phyloP scores from a whole-genome alignment of 2,888 invertebrate genomes.

The Muschampia plurimacula region DNA sequence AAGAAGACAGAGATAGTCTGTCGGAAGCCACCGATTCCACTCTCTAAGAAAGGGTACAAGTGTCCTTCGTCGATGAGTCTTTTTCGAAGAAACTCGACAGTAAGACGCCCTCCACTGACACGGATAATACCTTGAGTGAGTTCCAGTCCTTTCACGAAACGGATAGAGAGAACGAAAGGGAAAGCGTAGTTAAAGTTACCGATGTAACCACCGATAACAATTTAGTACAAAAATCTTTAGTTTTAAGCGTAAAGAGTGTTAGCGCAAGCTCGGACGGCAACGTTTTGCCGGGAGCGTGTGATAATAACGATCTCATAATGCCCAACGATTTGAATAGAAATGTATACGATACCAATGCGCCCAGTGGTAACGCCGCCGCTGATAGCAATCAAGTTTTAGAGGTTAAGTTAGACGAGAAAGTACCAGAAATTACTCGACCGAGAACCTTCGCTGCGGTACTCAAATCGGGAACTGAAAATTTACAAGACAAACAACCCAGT shows the following conservation, averaged over 20 bases:
- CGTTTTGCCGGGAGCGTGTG: constrained; percentile 57
- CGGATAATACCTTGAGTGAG: constrained; percentile 78
- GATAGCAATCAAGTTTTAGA: constrained; percentile 44
- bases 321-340: constrained; percentile 73
- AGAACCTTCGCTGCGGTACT: constrained; percentile 78
- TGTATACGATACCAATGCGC: constrained; percentile 48
- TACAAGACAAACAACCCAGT: constrained; percentile 69
- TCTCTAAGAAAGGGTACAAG: constrained; percentile 77
- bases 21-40: constrained; percentile 79
- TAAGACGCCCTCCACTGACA: constrained; percentile 79
- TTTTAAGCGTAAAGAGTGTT: constrained; percentile 71
- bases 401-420: constrained; percentile 54
- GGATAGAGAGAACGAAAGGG: constrained; percentile 46
- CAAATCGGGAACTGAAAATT: constrained; percentile 75
- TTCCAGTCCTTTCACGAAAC: constrained; percentile 65
- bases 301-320: constrained; percentile 74
- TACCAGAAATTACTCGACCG: constrained; percentile 63
- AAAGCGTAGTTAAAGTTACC: constrained; percentile 64
- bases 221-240: constrained; percentile 82
- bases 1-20: constrained; percentile 65
- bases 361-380: constrained; percentile 24
- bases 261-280: constrained; percentile 48
- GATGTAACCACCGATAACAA: constrained; percentile 78
- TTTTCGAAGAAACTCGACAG: constrained; percentile 78
- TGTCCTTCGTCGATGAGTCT: constrained; percentile 77